Percentiles rank a stretch among this genome's conserved stretches.
Conservation (phyloP, 1,140 invertebrate genomes). For the Listronotus bonariensis region DNA sequence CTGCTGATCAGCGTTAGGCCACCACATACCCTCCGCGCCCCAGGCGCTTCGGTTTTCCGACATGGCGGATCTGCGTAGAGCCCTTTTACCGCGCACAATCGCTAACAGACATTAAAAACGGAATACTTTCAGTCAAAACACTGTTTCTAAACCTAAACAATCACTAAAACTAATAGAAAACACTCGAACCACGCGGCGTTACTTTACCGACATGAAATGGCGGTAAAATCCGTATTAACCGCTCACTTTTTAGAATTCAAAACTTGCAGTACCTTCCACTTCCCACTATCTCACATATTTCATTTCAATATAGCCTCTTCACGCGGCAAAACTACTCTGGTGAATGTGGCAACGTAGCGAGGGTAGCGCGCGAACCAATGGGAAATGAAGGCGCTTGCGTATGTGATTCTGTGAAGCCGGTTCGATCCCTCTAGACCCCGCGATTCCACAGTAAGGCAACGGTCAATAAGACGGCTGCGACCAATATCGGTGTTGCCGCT, state of each 20-base stretch:
- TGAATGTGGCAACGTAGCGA: slow-evolving; percentile 55
- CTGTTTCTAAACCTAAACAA: background rate
- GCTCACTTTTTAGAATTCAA: slow-evolving; percentile 38
- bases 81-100: slow-evolving; percentile 28
- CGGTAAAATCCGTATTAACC: slow-evolving; percentile 34
- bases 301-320: slow-evolving; percentile 15
- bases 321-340: slow-evolving; percentile 43
- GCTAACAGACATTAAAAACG: slow-evolving; percentile 9
- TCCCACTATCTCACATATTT: slow-evolving; percentile 24
- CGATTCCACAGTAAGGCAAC: slow-evolving; percentile 33
- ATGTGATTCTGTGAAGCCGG: slow-evolving; percentile 49
- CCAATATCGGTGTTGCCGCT: slow-evolving; percentile 11
- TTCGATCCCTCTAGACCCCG: slow-evolving; percentile 33
- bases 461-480: slow-evolving; percentile 44
- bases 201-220: slow-evolving; percentile 13
- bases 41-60: slow-evolving; percentile 62
- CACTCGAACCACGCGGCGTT: slow-evolving; percentile 22
- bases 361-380: slow-evolving; percentile 51
- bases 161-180: slow-evolving; percentile 15
- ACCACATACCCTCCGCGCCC: slow-evolving; percentile 66
- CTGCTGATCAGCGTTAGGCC: slow-evolving; percentile 60
- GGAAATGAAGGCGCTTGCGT: slow-evolving; percentile 48
- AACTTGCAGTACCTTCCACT: slow-evolving; percentile 9
- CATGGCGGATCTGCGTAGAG: slow-evolving; percentile 43
- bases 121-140: background rate